Percentiles rank a stretch among this genome's conserved stretches.
phyloP scores from a whole-genome alignment of 1,140 invertebrate genomes.

The Alviniconcha marisindica region DNA sequence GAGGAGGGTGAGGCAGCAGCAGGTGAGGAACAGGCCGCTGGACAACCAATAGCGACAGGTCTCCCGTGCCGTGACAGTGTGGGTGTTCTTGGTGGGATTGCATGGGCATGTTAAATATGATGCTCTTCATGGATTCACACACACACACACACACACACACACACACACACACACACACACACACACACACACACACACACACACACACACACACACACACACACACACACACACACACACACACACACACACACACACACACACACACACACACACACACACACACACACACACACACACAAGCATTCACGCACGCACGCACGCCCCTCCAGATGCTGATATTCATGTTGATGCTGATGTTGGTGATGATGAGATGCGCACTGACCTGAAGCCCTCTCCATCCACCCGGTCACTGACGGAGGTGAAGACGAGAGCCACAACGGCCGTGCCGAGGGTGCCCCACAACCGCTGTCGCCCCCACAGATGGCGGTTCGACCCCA shows the following conservation, averaged over 20 bases:
- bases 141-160: no score
- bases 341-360: no score
- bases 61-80: no score
- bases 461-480: conserved; percentile 48
- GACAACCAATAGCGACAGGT: no score
- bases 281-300: conserved; percentile 12
- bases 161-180: neutral
- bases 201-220: no score
- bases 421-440: conserved; percentile 35
- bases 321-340: no score
- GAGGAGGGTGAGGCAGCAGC: neutral
- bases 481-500: conserved; percentile 32
- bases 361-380: neutral
- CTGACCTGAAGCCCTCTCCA: conserved; percentile 16
- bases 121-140: no score
- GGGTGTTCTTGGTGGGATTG: no score
- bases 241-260: no score
- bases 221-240: no score
- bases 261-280: neutral
- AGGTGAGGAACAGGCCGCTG: conserved; percentile 22
- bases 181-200: conserved; percentile 13
- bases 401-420: neutral
- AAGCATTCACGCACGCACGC: no score
- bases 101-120: no score
- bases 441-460: conserved; percentile 44